Conservation (phyloP, 1,140 invertebrate genomes). For the Meloidogyne chitwoodi region DNA sequence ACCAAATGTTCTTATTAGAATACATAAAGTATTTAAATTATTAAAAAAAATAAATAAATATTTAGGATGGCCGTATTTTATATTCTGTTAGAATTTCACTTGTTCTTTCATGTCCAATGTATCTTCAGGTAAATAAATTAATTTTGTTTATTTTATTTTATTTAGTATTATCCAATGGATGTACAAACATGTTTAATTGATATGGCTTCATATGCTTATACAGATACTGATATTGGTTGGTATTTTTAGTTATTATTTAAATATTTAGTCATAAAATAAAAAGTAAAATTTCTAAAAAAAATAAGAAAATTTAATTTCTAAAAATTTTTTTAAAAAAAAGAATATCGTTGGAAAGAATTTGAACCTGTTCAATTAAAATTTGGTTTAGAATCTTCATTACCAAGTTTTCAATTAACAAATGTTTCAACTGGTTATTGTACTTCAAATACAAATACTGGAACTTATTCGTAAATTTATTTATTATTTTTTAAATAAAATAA, state of each 20-base stretch:
- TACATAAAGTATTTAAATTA: slow-evolving; percentile 69
- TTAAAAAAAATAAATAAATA: not conserved
- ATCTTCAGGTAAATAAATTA: slow-evolving; percentile 41
- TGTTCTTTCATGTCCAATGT: slow-evolving; percentile 87
- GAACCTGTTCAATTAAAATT: slow-evolving; percentile 89
- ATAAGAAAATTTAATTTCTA: not conserved
- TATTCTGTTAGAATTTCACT: slow-evolving; percentile 78
- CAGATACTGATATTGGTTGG: slow-evolving; percentile 53
- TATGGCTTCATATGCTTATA: slow-evolving; percentile 70
- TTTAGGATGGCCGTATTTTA: slow-evolving; percentile 76
- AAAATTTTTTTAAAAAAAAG: slow-evolving; percentile 30
- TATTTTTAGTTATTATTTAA: not conserved
- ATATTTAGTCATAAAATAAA: not conserved
- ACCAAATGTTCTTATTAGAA: slow-evolving; percentile 76
- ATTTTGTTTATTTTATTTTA: slow-evolving; percentile 60
- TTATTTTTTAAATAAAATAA: not conserved
- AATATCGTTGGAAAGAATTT: slow-evolving; percentile 75
- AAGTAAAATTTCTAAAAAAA: not conserved
- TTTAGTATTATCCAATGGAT: slow-evolving; percentile 88
- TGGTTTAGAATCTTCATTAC: slow-evolving; percentile 75
- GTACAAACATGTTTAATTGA: slow-evolving; percentile 83
- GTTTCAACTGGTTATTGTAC: slow-evolving; percentile 87
- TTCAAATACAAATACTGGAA: slow-evolving; percentile 89
- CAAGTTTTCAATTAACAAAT: slow-evolving; percentile 84
- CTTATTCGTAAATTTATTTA: slow-evolving; percentile 73